Evolutionary conservation across 2,113 vertebrate genomes (phyloP).

Genomic region (Pseudorasbora parva): DNA sequence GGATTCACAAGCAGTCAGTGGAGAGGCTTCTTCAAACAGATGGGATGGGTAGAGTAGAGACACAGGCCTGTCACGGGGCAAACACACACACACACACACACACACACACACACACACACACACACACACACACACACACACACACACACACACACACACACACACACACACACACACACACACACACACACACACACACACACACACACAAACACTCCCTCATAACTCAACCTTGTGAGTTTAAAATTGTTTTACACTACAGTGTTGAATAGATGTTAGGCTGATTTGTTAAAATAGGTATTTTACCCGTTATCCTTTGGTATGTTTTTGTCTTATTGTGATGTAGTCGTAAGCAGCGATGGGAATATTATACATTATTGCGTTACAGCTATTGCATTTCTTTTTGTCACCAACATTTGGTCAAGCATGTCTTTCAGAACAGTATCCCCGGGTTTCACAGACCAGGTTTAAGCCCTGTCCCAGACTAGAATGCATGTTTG

Average conservation of each 20-base stretch:
- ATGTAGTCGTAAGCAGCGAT: no score
- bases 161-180: background rate
- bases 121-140: background rate
- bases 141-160: background rate
- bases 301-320: background rate
- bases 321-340: background rate
- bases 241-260: background rate
- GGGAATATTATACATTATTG: no score
- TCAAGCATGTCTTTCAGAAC: background rate
- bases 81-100: background rate
- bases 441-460: no score
- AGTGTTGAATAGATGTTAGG: background rate
- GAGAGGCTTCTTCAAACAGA: conserved; percentile 37
- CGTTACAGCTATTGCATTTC: background rate
- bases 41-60: conserved; percentile 19
- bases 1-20: conserved; percentile 24
- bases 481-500: no score
- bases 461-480: no score
- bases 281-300: background rate
- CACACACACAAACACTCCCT: background rate
- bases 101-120: background rate
- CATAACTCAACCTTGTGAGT: background rate
- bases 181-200: background rate
- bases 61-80: background rate
- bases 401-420: background rate